Percentiles rank a stretch among this genome's conserved stretches.
These are phyloP conservation scores for Lampris incognitus DNA, from an alignment of 2,113 vertebrate species.

Conservation along the genomic window DNA sequence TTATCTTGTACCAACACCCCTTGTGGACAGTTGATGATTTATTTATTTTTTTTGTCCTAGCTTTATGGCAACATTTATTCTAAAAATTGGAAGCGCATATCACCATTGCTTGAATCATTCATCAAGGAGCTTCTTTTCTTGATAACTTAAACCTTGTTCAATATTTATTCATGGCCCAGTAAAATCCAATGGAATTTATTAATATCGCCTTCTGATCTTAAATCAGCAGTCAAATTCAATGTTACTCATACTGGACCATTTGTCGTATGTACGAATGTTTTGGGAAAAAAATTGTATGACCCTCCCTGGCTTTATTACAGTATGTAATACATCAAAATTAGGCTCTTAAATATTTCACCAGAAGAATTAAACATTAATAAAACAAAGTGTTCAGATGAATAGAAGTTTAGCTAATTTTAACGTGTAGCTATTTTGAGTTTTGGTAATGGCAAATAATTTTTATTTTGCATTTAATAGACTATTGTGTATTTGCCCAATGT, in stretches of 20 bases:
- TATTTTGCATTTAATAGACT: not conserved
- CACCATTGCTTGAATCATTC: no score
- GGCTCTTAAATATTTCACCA: not conserved
- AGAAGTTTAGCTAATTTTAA: not conserved
- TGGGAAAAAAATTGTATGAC: not conserved
- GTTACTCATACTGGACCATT: not conserved
- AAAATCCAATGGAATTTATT: not conserved
- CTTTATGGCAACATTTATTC: not conserved
- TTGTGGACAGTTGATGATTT: constrained; percentile 57
- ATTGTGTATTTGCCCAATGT: no score
- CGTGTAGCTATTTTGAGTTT: not conserved
- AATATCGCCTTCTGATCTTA: not conserved
- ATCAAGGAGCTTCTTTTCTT: not conserved
- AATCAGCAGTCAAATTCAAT: not conserved
- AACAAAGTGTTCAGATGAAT: no score
- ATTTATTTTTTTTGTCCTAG: not conserved
- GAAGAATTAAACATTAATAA: no score
- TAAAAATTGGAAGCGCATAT: no score
- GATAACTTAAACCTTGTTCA: not conserved
- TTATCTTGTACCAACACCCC: constrained; percentile 24
- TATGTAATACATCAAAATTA: not conserved
- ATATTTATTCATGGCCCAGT: not conserved
- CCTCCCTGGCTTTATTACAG: not conserved
- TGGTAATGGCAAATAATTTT: not conserved
- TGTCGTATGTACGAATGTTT: not conserved